phyloP scores from a whole-genome alignment of 2,113 vertebrate genomes.

The Dasyurus viverrinus region DNA sequence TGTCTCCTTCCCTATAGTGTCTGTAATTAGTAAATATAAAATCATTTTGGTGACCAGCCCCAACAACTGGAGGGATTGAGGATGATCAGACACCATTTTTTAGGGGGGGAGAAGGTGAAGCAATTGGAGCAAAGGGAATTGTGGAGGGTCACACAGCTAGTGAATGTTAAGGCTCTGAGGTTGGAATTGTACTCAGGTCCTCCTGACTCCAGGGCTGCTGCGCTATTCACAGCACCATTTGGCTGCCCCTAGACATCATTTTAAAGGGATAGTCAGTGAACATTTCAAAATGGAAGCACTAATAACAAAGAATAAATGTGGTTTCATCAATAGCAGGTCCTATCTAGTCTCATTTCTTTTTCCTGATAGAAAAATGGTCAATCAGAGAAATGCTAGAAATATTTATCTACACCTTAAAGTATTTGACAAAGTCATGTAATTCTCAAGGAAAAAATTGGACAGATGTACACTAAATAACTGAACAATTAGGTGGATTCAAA shows the following conservation, averaged over 20 bases:
- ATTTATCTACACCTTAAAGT: background rate
- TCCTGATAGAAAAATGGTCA: background rate
- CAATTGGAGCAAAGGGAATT: no score
- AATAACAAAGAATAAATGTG: background rate
- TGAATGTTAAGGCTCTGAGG: background rate
- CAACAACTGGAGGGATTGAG: no score
- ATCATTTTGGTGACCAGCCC: no score
- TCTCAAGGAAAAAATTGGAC: background rate
- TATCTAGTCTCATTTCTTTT: background rate
- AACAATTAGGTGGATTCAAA: background rate
- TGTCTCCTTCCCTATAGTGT: no score
- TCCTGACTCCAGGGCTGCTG: background rate
- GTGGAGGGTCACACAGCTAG: background rate
- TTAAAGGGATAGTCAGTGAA: background rate
- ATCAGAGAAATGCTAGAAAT: background rate
- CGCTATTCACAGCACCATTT: background rate
- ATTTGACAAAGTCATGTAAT: background rate
- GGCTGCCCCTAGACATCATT: background rate
- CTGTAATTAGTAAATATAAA: no score
- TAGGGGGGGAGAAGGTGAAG: background rate
- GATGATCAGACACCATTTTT: no score
- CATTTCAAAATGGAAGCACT: background rate
- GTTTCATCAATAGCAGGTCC: background rate
- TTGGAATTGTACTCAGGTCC: background rate
- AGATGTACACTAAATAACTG: background rate